Percentiles rank a stretch among this genome's conserved stretches.
Conservation (phyloP, 2,888 invertebrate genomes). For the Epinotia brunnichana region DNA sequence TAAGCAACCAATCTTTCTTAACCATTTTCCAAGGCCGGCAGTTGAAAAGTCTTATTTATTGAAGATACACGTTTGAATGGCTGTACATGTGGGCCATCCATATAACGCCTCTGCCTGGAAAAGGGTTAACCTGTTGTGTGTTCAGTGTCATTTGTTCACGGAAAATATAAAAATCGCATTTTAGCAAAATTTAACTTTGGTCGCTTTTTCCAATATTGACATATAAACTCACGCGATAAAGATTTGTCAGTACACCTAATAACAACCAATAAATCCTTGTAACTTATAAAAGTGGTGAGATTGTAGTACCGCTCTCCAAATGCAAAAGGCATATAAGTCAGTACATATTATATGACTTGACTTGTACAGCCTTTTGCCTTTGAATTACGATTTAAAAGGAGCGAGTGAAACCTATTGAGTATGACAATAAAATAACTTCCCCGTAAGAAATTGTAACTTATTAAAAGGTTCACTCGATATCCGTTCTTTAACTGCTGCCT, state of each 20-base stretch:
- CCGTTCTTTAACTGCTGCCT: conserved; percentile 7
- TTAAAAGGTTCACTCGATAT: conserved; percentile 8
- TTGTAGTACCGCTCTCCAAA: neutral
- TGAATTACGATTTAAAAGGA: neutral
- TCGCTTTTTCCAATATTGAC: too few species aligned
- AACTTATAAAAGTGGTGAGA: conserved; percentile 6
- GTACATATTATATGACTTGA: neutral
- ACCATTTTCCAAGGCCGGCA: neutral
- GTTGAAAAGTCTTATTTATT: neutral
- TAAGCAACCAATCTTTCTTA: neutral
- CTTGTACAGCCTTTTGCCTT: neutral
- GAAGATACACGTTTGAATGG: too few species aligned
- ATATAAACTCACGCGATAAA: too few species aligned
- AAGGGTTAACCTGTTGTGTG: too few species aligned
- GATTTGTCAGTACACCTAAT: too few species aligned
- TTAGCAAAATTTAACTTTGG: too few species aligned
- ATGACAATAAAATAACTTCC: conserved; percentile 33
- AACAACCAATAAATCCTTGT: neutral
- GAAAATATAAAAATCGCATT: too few species aligned
- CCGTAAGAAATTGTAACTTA: conserved; percentile 2
- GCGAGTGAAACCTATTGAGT: conserved; percentile 25
- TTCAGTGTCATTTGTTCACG: too few species aligned
- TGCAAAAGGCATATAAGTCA: neutral
- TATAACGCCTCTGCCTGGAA: too few species aligned
- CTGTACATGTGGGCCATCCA: too few species aligned